Evolutionary conservation across 2,797 vertebrate genomes (phyloP).

Genomic region (Sebastes cheni): DNA sequence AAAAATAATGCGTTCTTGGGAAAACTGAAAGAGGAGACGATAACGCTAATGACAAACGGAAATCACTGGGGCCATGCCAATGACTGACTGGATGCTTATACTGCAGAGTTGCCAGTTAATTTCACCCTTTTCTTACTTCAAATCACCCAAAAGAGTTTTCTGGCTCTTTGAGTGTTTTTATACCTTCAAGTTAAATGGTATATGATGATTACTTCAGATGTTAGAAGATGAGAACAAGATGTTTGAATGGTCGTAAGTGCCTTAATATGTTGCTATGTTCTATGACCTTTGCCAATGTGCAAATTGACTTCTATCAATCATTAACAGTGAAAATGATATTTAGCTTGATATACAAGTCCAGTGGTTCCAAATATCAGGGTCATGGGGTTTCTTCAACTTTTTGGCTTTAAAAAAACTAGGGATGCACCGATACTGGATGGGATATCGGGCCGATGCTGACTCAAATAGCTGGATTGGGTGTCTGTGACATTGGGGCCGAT

Average conservation of each 20-base stretch:
- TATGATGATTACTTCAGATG: constrained; percentile 8
- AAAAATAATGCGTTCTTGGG: not conserved
- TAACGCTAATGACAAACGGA: constrained; percentile 39
- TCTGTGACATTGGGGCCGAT: too few species aligned
- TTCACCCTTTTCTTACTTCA: constrained; percentile 18
- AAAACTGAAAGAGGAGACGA: constrained; percentile 32
- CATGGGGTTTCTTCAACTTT: not conserved
- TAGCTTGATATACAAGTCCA: not conserved
- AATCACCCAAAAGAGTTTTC: constrained; percentile 4
- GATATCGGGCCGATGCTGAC: too few species aligned
- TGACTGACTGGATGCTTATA: constrained; percentile 26
- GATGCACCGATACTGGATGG: too few species aligned
- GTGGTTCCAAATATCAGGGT: not conserved
- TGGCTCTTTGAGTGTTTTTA: constrained; percentile 10
- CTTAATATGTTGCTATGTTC: not conserved
- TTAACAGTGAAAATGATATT: not conserved
- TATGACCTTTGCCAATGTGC: not conserved
- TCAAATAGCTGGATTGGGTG: too few species aligned
- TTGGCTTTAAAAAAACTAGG: not conserved
- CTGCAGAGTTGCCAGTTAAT: constrained; percentile 27
- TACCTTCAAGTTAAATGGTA: not conserved
- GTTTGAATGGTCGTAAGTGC: not conserved
- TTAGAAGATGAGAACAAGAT: constrained; percentile 21
- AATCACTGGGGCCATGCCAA: constrained; percentile 30
- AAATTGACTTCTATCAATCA: not conserved